A percentile compares a stretch with the other conserved stretches of the same genome.
Conservation (phyloP, 2,113 vertebrate species). For the Erpornis zantholeuca region DNA sequence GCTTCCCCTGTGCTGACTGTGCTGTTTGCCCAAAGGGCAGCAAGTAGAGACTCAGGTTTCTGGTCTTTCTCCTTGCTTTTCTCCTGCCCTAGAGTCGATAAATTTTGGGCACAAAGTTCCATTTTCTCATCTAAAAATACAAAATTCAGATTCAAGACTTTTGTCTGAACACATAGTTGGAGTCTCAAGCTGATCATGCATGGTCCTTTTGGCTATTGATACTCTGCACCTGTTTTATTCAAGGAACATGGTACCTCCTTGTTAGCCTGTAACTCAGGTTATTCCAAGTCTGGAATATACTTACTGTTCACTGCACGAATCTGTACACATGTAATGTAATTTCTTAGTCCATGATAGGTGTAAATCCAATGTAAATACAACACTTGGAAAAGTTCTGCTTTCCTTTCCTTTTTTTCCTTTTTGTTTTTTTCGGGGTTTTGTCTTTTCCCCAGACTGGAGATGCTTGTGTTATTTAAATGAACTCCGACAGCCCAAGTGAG, state of each 20-base stretch:
- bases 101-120: neutral
- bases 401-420: neutral
- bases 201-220: neutral
- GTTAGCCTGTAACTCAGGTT: neutral
- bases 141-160: neutral
- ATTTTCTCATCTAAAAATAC: neutral
- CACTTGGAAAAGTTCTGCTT: neutral
- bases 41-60: neutral
- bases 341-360: neutral
- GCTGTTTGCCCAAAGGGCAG: neutral
- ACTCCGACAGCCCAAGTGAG: conserved; percentile 55
- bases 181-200: neutral
- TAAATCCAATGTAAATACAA: conserved; percentile 47
- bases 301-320: neutral
- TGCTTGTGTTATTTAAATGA: conserved; percentile 65
- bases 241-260: neutral
- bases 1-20: neutral
- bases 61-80: neutral
- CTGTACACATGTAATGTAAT: neutral
- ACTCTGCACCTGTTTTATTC: neutral
- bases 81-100: no score
- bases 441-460: neutral
- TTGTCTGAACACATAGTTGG: neutral
- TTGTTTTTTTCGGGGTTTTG: no score
- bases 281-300: neutral